These are phyloP conservation scores for rabbit (Oryctolagus cuniculus) DNA, from an alignment of 2,113 vertebrate species.

Conservation along the genomic window DNA sequence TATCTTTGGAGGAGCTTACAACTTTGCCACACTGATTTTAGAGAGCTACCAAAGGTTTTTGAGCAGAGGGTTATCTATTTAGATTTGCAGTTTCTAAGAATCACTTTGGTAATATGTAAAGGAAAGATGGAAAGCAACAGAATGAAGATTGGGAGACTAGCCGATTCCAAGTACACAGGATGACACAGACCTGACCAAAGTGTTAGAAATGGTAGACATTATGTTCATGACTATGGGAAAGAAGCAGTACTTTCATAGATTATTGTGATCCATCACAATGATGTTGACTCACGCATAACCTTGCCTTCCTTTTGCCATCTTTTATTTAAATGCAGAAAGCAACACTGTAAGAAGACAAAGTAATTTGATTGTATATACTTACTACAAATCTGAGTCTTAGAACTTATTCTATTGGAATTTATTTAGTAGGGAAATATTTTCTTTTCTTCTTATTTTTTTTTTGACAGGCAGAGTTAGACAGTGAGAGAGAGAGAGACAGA, in stretches of 20 bases:
- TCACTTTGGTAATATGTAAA: not conserved
- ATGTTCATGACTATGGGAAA: not conserved
- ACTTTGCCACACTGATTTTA: not conserved
- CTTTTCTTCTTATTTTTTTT: too few species aligned
- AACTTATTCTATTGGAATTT: not conserved
- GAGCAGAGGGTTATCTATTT: not conserved
- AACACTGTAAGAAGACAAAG: not conserved
- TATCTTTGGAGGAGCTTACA: constrained; percentile 4
- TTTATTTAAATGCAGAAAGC: not conserved
- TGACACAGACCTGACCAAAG: not conserved
- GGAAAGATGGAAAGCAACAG: not conserved
- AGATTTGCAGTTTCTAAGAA: constrained; percentile 9
- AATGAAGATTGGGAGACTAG: not conserved
- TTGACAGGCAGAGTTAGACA: too few species aligned
- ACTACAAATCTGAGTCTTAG: not conserved
- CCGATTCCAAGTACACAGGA: not conserved
- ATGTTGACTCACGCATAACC: not conserved
- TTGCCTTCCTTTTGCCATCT: not conserved
- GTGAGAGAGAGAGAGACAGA: too few species aligned
- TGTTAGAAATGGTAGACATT: not conserved
- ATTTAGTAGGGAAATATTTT: not conserved
- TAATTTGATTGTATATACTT: not conserved
- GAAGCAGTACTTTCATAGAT: not conserved
- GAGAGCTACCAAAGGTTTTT: not conserved
- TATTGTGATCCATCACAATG: not conserved